A percentile compares a stretch with the other conserved stretches of the same genome.
Conservation (phyloP, 2,888 invertebrate genomes). For the Bugulina stolonifera region DNA sequence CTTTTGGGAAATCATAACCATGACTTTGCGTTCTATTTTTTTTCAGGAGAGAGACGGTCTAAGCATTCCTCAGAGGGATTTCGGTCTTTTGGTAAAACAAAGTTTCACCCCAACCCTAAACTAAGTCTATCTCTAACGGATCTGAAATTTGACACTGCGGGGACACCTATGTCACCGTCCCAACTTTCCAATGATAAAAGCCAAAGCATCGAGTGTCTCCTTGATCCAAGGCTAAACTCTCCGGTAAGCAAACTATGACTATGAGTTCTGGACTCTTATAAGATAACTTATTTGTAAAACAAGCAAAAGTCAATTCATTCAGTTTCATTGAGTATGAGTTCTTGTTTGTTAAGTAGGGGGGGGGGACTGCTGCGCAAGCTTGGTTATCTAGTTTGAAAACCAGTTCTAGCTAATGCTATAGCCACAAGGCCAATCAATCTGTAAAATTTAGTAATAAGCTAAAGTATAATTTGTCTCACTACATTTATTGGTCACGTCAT, state of each 20-base stretch:
- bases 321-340: too few species aligned
- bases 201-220: conserved; percentile 9
- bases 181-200: not conserved
- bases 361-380: too few species aligned
- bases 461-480: too few species aligned
- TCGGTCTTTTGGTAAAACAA: conserved; percentile 12
- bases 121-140: conserved; percentile 9
- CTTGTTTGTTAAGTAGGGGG: too few species aligned
- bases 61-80: not conserved
- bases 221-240: not conserved
- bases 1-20: too few species aligned
- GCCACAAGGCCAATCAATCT: too few species aligned
- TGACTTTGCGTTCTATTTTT: too few species aligned
- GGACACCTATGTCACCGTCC: not conserved
- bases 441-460: too few species aligned
- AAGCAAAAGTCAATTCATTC: too few species aligned
- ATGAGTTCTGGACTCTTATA: not conserved
- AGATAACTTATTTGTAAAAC: not conserved
- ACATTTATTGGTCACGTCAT: too few species aligned
- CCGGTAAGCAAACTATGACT: not conserved
- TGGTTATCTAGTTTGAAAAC: too few species aligned
- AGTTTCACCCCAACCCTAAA: conserved; percentile 21
- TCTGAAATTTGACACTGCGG: not conserved
- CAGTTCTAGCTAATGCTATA: too few species aligned
- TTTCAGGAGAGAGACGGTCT: not conserved